Evolutionary conservation across 30 jellyfish, hydroid and myxozoan species (phyloP).

Genomic region (Catostylus mosaicus): DNA sequence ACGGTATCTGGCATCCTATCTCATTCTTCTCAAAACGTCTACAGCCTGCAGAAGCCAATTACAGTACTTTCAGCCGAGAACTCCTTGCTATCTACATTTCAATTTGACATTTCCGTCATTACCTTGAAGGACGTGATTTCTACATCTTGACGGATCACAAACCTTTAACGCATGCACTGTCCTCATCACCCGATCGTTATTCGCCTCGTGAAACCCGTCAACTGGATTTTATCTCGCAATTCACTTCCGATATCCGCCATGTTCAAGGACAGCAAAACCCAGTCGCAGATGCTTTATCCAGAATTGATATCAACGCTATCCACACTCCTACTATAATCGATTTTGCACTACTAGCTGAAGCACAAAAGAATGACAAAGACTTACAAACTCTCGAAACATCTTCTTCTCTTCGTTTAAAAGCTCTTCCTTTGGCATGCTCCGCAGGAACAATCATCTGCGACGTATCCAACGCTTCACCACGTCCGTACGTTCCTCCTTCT

Average conservation of each 20-base stretch:
- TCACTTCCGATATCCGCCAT: no score
- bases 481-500: no score
- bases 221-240: no score
- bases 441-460: no score
- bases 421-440: no score
- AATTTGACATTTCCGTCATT: background rate
- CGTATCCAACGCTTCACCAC: no score
- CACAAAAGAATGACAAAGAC: conserved; percentile 14
- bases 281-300: conserved; percentile 40
- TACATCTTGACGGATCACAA: conserved; percentile 16
- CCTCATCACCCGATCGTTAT: no score
- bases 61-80: conserved; percentile 19
- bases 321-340: background rate
- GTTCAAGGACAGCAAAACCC: conserved; percentile 12
- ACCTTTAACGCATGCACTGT: conserved; percentile 11
- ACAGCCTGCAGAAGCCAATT: no score
- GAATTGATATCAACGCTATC: conserved; percentile 10
- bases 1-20: background rate
- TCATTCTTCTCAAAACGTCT: background rate
- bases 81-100: background rate
- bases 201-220: conserved; percentile 17
- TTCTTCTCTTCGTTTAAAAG: no score
- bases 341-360: background rate
- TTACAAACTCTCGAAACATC: background rate
- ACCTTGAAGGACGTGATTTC: background rate